These are phyloP conservation scores for Scotopteryx bipunctaria DNA, from an alignment of 2,888 invertebrate genomes.

Conservation along the genomic window DNA sequence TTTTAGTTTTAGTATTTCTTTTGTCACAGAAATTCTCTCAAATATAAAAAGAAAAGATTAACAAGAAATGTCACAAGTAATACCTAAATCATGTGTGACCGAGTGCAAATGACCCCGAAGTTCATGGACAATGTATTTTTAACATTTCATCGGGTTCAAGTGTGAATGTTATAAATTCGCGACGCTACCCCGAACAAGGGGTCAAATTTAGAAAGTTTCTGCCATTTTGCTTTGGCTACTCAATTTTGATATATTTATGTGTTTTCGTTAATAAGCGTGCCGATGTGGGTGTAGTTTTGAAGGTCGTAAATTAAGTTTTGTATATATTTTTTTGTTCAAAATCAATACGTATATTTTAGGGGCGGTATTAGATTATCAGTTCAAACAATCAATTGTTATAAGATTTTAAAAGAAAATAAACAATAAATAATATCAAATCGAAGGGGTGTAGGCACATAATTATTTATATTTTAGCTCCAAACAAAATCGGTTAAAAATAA, in stretches of 20 bases:
- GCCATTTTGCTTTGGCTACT: conserved; percentile 60
- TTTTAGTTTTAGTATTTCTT: not conserved
- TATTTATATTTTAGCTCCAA: conserved; percentile 38
- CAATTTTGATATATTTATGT: conserved; percentile 66
- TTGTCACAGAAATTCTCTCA: too few species aligned
- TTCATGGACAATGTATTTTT: conserved; percentile 80
- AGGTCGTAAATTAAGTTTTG: conserved; percentile 39
- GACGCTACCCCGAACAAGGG: conserved; percentile 65
- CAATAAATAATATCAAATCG: conserved; percentile 43
- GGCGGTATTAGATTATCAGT: too few species aligned
- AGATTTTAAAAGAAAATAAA: conserved; percentile 14
- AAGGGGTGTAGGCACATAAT: conserved; percentile 60
- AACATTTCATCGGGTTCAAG: conserved; percentile 69
- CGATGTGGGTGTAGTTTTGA: conserved; percentile 55
- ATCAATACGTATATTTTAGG: not conserved
- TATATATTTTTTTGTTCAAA: not conserved
- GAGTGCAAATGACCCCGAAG: conserved; percentile 67
- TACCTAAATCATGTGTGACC: conserved; percentile 69
- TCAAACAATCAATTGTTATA: conserved; percentile 1
- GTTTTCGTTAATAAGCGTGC: conserved; percentile 56
- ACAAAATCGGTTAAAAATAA: conserved; percentile 26
- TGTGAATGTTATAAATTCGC: conserved; percentile 75
- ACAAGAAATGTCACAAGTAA: conserved; percentile 41
- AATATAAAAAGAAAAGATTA: not conserved
- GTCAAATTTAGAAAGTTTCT: conserved; percentile 66